Conservation (phyloP, 2,888 invertebrate species). For the Synergus itoensis region DNA sequence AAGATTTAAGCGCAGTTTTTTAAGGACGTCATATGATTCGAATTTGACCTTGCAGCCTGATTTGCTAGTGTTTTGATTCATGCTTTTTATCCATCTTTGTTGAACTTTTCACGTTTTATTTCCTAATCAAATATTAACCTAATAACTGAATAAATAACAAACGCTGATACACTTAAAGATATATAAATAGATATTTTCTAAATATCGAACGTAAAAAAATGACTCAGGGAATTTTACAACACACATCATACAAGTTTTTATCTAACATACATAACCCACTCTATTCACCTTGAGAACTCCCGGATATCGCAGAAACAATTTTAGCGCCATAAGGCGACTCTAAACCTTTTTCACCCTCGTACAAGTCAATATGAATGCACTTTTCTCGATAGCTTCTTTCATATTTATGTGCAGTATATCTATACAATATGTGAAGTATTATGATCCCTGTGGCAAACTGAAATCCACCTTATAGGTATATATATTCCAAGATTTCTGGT, state of each 20-base stretch:
- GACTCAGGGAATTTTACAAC: not conserved
- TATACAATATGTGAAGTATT: not conserved
- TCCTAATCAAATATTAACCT: too few relatives aligned
- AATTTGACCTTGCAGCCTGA: not conserved
- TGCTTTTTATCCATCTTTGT: not conserved
- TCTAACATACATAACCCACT: not conserved
- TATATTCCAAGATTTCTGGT: slow-evolving; percentile 32
- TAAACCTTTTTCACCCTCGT: slow-evolving; percentile 6
- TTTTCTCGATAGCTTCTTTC: not conserved
- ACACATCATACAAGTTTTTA: not conserved
- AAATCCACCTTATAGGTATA: not conserved
- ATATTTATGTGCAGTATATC: not conserved
- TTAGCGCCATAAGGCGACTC: slow-evolving; percentile 4
- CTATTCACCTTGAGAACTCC: slow-evolving; percentile 9
- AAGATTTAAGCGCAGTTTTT: not conserved
- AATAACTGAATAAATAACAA: not conserved
- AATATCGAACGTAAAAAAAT: not conserved
- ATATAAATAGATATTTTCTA: not conserved
- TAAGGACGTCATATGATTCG: not conserved
- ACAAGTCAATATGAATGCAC: not conserved
- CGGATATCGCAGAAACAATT: not conserved
- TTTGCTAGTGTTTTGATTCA: not conserved
- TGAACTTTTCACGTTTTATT: too few relatives aligned
- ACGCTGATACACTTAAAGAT: too few relatives aligned
- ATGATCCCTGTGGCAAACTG: slow-evolving; percentile 6